Base-by-base conservation (phyloP, 2,888 invertebrate species). In the Pelosia muscerda region DNA sequence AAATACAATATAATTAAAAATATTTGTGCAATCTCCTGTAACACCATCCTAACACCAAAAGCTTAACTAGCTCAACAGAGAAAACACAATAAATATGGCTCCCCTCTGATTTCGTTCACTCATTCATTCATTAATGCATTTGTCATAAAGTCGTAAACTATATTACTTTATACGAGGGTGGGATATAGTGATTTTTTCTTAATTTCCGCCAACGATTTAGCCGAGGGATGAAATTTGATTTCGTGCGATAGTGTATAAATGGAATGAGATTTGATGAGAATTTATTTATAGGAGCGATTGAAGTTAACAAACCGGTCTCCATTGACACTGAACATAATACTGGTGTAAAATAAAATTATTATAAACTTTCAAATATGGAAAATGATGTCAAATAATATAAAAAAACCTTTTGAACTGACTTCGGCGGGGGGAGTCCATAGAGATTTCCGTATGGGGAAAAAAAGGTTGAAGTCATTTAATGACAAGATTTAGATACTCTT, bases 81-180 rank as follows among this genome's bases (percentile, higher is more conserved):
- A 81, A 81, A 85, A 86, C 83, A 88, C 88, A 89, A 90, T 88
- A 90, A 88, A 81, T 84, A 84, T 81, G 75, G 80, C 78, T 78
- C 78, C 75, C 76, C 73, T 68, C 61, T 31, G 28, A 63, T 28
- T 34, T 70, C 66, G 42, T 70, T 70, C 66, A 65, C 63, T 71
- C 72, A 81, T 88, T 86, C 84, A 87, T 91, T 90, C 90, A 91
- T 92, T 92, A 92, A 87, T 90, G 87, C 86, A 88, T 92, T 91
- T 89, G 90, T 92, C 88, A 88, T 87, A 89, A 86, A 84, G 78
- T 85, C 83, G 78, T 84, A 85, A 69, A 69, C 58, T 85, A 69
- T 86, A 82, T 83, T 78, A 74, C 76, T 25, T 74, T 73, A 69
- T 70, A 56, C 63, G 60, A 70, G 77, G 79, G 74, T 65, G 71